Evolutionary conservation across 92 coral and sea anemone species (phyloP).

Genomic region (Nematostella vectensis): DNA sequence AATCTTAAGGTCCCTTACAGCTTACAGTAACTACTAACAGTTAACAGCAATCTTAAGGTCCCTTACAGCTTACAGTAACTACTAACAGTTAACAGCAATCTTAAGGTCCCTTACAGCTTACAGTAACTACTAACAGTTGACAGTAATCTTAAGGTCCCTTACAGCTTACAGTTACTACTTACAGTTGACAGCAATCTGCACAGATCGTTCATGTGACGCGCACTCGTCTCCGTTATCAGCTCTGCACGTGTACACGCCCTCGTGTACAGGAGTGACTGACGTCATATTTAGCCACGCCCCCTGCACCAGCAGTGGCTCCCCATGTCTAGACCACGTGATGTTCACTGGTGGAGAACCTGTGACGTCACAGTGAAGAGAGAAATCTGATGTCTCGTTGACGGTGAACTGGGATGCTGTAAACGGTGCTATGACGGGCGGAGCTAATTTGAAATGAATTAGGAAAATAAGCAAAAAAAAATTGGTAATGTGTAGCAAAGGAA

Average conservation of each 20-base stretch:
- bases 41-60: too few relatives aligned
- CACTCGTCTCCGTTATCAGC: not conserved
- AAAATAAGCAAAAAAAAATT: too few relatives aligned
- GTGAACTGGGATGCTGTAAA: not conserved
- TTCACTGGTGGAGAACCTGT: not conserved
- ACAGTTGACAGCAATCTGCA: not conserved
- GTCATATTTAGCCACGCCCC: not conserved
- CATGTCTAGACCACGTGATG: too few relatives aligned
- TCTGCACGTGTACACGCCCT: not conserved
- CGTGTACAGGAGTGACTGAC: not conserved
- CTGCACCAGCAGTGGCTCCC: too few relatives aligned
- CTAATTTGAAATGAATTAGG: too few relatives aligned
- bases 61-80: too few relatives aligned
- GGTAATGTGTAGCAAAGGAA: too few relatives aligned
- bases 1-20: too few relatives aligned
- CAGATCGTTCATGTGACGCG: not conserved
- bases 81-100: too few relatives aligned
- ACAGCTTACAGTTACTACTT: not conserved
- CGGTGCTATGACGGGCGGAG: not conserved
- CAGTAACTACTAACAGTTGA: not conserved
- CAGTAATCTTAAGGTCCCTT: not conserved
- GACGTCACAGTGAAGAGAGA: not conserved
- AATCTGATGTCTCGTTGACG: not conserved
- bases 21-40: too few relatives aligned
- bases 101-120: too few relatives aligned